A percentile compares a stretch with the other conserved stretches of the same genome.
Evolutionary conservation across 2,888 invertebrate genomes (phyloP).

Genomic region (Mesoligia furuncula): DNA sequence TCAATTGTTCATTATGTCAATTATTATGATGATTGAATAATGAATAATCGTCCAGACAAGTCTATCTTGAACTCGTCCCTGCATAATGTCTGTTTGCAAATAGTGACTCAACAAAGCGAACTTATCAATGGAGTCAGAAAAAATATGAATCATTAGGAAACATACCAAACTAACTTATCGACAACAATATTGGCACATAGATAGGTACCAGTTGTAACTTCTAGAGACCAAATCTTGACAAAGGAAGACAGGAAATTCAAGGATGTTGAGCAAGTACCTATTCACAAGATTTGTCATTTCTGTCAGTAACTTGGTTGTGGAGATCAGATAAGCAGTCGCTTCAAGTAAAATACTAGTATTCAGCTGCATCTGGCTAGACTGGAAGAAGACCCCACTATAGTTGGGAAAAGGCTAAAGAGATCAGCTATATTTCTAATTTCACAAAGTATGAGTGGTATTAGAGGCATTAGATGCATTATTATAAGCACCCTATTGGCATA

Average conservation of each 20-base stretch:
- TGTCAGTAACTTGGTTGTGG: background rate
- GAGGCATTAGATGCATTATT: background rate
- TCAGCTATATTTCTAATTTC: background rate
- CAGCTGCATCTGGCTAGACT: too few relatives aligned
- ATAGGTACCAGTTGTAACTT: background rate
- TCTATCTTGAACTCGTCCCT: background rate
- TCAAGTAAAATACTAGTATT: background rate
- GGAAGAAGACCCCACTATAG: background rate
- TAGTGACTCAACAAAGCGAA: conserved; percentile 49
- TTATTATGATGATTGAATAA: conserved; percentile 1
- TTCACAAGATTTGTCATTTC: background rate
- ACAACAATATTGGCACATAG: background rate
- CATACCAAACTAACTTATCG: background rate
- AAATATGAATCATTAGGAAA: conserved; percentile 37
- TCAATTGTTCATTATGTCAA: background rate
- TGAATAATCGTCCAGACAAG: conserved; percentile 10
- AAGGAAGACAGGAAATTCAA: background rate
- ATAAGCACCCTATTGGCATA: background rate
- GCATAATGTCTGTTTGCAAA: conserved; percentile 16
- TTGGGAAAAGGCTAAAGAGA: background rate
- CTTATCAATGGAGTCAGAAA: conserved; percentile 21
- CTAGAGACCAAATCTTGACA: background rate
- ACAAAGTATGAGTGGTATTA: too few relatives aligned
- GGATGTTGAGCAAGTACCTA: background rate
- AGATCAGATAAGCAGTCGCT: background rate